Conservation (phyloP, 2,113 vertebrate species). For the Steatornis caripensis region DNA sequence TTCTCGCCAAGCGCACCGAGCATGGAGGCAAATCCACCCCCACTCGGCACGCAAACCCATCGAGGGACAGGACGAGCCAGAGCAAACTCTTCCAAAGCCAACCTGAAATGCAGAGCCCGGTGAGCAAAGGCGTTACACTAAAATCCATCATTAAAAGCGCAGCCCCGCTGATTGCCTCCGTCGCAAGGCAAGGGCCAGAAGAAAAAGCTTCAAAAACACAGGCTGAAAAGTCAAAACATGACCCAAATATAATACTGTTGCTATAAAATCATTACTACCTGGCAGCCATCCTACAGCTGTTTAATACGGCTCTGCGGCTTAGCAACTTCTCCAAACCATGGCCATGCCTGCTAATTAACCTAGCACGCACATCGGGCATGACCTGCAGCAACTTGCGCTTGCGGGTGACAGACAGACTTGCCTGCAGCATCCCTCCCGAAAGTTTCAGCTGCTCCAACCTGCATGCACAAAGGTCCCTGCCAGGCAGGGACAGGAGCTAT, state of each 20-base stretch:
- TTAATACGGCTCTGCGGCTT: neutral
- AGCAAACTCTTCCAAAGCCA: neutral
- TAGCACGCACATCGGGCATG: neutral
- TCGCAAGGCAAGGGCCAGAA: neutral
- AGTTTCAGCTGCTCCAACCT: neutral
- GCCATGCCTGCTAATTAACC: neutral
- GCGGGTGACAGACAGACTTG: neutral
- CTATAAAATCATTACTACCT: neutral
- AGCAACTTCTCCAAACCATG: neutral
- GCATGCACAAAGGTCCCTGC: neutral
- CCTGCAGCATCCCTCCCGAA: neutral
- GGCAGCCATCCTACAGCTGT: neutral
- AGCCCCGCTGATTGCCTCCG: accelerated
- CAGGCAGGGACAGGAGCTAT: neutral
- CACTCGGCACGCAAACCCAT: neutral
- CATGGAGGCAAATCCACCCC: accelerated
- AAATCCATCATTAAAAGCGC: neutral
- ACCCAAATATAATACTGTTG: neutral
- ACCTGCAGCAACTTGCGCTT: neutral
- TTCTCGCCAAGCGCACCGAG: neutral
- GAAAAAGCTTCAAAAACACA: neutral
- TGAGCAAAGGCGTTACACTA: accelerated
- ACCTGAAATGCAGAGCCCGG: accelerated
- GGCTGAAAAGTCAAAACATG: neutral
- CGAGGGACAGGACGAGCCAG: accelerated